These are phyloP conservation scores for Sceloporus tristichus DNA, from an alignment of 2,113 vertebrate genomes.

Conservation along the genomic window DNA sequence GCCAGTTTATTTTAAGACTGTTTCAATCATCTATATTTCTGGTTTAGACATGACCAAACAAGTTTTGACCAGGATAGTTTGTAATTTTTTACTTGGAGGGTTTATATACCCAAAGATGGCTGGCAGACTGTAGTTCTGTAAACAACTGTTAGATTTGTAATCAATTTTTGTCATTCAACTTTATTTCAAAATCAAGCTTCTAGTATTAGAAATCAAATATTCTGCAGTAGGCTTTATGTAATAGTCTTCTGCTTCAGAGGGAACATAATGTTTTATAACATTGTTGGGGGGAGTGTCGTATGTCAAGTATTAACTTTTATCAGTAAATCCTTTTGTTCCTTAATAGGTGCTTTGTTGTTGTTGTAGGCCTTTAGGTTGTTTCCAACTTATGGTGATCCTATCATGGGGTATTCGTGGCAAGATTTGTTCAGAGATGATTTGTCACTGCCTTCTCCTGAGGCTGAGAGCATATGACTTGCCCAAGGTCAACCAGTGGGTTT, in stretches of 20 bases:
- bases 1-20: slow-evolving; percentile 51
- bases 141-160: neutral
- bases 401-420: no score
- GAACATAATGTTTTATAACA: slow-evolving; percentile 55
- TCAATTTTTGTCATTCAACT: slow-evolving; percentile 42
- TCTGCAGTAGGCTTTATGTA: slow-evolving; percentile 26
- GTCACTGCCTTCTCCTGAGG: no score
- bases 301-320: slow-evolving; percentile 64
- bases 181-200: slow-evolving; percentile 38
- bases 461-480: no score
- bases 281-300: slow-evolving; percentile 63
- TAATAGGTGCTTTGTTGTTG: slow-evolving; percentile 56
- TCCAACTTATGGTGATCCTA: no score
- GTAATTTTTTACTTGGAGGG: slow-evolving; percentile 9
- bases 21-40: slow-evolving; percentile 44
- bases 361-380: no score
- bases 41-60: slow-evolving; percentile 23
- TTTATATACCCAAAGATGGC: neutral
- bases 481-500: no score
- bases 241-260: slow-evolving; percentile 44
- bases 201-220: slow-evolving; percentile 59
- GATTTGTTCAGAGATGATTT: no score
- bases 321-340: slow-evolving; percentile 70
- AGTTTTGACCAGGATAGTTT: slow-evolving; percentile 31
- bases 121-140: neutral